A percentile compares a stretch with the other conserved stretches of the same genome.
phyloP scores from a whole-genome alignment of 2,113 vertebrate species.

The Plecturocebus donacophilus region DNA sequence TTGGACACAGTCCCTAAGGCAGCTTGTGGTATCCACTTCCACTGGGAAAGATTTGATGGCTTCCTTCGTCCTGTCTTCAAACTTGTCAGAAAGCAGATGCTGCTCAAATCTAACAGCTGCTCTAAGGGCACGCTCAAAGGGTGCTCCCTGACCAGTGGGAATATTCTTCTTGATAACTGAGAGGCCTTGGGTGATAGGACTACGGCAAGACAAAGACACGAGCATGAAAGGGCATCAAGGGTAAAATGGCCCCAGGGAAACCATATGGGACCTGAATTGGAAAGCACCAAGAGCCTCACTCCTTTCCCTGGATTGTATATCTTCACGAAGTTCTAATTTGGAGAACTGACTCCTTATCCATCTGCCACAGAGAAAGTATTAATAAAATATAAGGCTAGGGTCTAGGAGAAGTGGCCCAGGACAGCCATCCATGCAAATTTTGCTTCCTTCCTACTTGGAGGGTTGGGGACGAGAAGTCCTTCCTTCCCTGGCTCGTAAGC shows the following conservation, averaged over 20 bases:
- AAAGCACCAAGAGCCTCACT: not conserved
- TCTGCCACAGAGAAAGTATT: not conserved
- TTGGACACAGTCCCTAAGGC: not conserved
- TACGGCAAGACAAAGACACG: constrained; percentile 3
- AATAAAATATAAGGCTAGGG: not conserved
- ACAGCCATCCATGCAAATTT: not conserved
- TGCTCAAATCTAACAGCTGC: constrained; percentile 17
- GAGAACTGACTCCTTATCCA: not conserved
- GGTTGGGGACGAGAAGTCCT: not conserved
- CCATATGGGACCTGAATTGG: not conserved
- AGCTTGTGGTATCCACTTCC: not conserved
- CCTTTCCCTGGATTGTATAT: not conserved
- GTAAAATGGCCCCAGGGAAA: constrained; percentile 13
- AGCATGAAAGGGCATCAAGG: not conserved
- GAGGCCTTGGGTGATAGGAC: not conserved
- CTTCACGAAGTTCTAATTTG: not conserved
- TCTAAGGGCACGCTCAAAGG: not conserved
- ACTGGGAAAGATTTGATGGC: not conserved
- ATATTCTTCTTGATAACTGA: not conserved
- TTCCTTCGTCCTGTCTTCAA: not conserved
- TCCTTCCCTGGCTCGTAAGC: not conserved
- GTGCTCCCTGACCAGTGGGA: not conserved
- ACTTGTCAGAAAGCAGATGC: constrained; percentile 55
- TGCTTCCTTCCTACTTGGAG: not conserved
- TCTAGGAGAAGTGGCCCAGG: not conserved